Percentiles rank a stretch among this genome's conserved stretches.
Evolutionary conservation across 2,888 invertebrate genomes (phyloP).

Genomic region (Leucozona laternaria): DNA sequence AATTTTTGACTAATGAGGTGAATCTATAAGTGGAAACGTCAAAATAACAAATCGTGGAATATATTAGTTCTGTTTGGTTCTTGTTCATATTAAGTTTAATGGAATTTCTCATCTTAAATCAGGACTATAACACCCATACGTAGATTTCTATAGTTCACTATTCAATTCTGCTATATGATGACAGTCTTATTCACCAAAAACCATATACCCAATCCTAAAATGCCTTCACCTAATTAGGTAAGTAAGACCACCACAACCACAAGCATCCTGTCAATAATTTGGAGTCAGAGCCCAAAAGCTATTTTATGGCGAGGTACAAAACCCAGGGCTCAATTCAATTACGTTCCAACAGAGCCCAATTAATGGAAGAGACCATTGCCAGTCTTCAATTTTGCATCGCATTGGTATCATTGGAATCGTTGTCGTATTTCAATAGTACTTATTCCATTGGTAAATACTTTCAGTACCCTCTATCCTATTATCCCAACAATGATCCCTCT

Average conservation of each 20-base stretch:
- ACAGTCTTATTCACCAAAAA: conserved; percentile 43
- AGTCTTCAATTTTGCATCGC: neutral
- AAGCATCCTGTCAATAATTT: conserved; percentile 38
- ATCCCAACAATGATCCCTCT: conserved; percentile 63
- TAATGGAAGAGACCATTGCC: conserved; percentile 42
- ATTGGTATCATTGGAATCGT: conserved; percentile 18
- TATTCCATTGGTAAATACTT: neutral
- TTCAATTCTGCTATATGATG: neutral
- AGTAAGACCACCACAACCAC: conserved; percentile 30
- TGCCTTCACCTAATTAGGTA: conserved; percentile 6
- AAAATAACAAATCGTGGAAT: too few species aligned
- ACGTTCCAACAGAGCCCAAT: conserved; percentile 43
- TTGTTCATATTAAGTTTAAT: neutral
- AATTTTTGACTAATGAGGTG: too few species aligned
- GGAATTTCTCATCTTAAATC: neutral
- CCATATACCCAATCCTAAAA: conserved; percentile 31
- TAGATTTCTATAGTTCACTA: neutral
- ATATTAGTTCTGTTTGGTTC: neutral
- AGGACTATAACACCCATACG: conserved; percentile 1
- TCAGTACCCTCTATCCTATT: conserved; percentile 2
- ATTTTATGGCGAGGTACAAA: conserved; percentile 33
- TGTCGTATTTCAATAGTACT: conserved; percentile 8
- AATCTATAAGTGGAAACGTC: too few species aligned
- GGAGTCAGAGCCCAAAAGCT: conserved; percentile 19
- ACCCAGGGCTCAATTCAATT: conserved; percentile 53